Evolutionary conservation across 1,140 invertebrate species (phyloP).

Genomic region (Coptotermes formosanus): DNA sequence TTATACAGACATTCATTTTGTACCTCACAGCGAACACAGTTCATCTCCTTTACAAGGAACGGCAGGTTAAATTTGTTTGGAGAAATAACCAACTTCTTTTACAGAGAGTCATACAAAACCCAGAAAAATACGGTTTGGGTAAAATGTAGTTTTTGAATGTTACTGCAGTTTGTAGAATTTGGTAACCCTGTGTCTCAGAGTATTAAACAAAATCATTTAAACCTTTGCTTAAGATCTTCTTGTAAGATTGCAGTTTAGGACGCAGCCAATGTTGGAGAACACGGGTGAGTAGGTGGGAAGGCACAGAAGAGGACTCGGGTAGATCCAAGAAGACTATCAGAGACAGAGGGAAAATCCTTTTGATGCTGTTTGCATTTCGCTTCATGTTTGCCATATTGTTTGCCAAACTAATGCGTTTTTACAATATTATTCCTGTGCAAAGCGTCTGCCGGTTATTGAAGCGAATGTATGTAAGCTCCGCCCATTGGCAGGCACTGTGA

Average conservation of each 20-base stretch:
- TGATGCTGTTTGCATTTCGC: conserved; percentile 7
- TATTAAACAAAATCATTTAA: no score
- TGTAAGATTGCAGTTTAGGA: neutral
- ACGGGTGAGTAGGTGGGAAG: conserved; percentile 4
- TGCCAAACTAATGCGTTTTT: conserved; percentile 18
- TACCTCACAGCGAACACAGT: no score
- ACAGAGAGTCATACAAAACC: no score
- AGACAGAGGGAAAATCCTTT: conserved; percentile 17
- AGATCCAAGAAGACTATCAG: conserved; percentile 9
- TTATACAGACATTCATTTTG: no score
- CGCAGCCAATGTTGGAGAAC: neutral
- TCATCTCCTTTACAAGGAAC: no score
- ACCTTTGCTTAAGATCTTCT: neutral
- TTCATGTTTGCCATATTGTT: conserved; percentile 16
- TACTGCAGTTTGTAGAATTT: no score
- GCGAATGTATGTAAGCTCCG: neutral
- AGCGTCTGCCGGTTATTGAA: neutral
- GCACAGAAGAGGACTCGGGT: neutral
- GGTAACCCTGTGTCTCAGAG: no score
- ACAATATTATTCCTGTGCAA: neutral
- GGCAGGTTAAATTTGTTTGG: no score
- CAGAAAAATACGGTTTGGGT: no score
- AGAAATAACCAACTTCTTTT: no score
- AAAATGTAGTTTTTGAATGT: no score
- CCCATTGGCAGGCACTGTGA: neutral